These are phyloP conservation scores for Alauda arvensis DNA, from an alignment of 2,797 vertebrate genomes.

Conservation along the genomic window DNA sequence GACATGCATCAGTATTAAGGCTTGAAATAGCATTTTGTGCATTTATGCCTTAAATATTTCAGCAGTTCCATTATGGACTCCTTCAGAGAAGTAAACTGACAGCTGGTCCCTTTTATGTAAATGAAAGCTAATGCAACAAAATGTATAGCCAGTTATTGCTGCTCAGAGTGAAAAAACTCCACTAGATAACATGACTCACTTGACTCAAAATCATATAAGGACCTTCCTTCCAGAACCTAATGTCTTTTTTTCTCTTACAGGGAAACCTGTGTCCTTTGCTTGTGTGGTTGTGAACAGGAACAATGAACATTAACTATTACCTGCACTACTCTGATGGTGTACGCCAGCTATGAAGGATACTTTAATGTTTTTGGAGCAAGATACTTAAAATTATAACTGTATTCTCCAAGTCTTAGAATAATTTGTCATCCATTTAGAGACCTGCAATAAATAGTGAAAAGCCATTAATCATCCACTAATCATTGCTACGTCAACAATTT, in stretches of 20 bases:
- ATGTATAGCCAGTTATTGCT: not conserved
- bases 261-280: not conserved
- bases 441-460: not conserved
- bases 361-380: not conserved
- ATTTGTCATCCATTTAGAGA: not conserved
- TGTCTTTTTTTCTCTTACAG: not conserved
- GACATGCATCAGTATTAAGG: not conserved
- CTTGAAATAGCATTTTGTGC: slow-evolving; percentile 11
- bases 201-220: not conserved
- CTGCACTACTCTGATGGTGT: not conserved
- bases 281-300: not conserved
- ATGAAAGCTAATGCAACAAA: not conserved
- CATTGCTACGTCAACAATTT: not conserved
- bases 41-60: slow-evolving; percentile 55
- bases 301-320: not conserved
- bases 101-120: slow-evolving; percentile 32
- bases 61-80: slow-evolving; percentile 26
- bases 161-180: not conserved
- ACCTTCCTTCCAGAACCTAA: not conserved
- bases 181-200: not conserved
- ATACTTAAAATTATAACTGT: not conserved
- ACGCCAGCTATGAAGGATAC: not conserved
- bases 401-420: not conserved
- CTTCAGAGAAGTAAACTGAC: slow-evolving; percentile 39
- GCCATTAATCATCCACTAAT: not conserved